Conservation (phyloP, 2,797 vertebrate species). For the Propithecus perrieri region DNA sequence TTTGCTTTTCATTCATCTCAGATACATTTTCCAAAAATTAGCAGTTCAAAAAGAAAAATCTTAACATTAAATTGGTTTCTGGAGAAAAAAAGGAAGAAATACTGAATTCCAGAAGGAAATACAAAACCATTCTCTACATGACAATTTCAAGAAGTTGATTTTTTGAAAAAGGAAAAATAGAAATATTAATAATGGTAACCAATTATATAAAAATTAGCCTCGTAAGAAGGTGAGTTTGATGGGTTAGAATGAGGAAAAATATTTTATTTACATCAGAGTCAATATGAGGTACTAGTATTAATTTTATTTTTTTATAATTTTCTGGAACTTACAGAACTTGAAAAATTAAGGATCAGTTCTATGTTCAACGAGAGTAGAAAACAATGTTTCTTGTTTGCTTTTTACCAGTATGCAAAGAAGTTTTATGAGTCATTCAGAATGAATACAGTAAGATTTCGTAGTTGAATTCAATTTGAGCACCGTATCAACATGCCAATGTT, state of each 20-base stretch:
- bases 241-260: background rate
- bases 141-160: background rate
- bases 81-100: background rate
- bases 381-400: background rate
- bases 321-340: background rate
- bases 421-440: background rate
- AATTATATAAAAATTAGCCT: background rate
- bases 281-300: background rate
- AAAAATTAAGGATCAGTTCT: background rate
- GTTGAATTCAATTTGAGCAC: background rate
- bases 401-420: background rate
- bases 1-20: background rate
- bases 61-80: background rate
- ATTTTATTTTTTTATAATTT: background rate
- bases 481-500: background rate
- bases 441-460: background rate
- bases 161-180: background rate
- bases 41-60: background rate
- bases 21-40: background rate
- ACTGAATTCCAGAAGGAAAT: background rate
- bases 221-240: background rate
- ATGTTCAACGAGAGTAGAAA: background rate
- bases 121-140: background rate
- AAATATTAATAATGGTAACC: background rate
- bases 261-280: background rate